These are phyloP conservation scores for Ia io DNA, from an alignment of 2,113 vertebrate genomes.

Conservation along the genomic window DNA sequence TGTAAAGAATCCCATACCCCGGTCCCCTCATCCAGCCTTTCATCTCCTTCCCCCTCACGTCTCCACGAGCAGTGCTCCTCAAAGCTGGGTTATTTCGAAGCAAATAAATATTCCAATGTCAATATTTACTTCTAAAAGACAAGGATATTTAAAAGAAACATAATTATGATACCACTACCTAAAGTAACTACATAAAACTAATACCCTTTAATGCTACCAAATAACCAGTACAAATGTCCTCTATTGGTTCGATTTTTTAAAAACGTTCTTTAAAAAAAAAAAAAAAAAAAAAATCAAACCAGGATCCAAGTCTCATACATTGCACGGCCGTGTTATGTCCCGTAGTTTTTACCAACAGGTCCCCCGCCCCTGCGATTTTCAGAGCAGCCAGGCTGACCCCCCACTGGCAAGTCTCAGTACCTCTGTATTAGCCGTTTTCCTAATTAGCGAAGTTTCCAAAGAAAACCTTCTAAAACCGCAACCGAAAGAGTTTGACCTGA, in stretches of 20 bases:
- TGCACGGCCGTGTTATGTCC: fast-evolving
- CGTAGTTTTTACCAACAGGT: not conserved
- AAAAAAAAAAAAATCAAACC: not conserved
- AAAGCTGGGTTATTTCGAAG: not conserved
- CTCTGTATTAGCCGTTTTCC: not conserved
- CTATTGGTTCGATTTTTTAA: not conserved
- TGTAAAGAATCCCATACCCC: not conserved
- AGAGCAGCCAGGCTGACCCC: not conserved
- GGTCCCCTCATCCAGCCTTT: not conserved
- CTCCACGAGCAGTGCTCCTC: not conserved
- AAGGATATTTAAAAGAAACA: not conserved
- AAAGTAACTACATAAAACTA: conserved; percentile 3
- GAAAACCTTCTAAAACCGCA: not conserved
- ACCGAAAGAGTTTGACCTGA: not conserved
- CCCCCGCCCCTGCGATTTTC: not conserved
- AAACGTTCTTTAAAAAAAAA: not conserved
- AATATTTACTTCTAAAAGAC: not conserved
- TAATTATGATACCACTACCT: not conserved
- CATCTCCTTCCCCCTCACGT: not conserved
- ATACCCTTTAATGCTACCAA: not conserved
- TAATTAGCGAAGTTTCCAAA: not conserved
- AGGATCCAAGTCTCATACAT: not conserved
- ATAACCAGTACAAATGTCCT: not conserved
- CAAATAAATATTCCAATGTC: not conserved
- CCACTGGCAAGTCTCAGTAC: not conserved